Conservation (phyloP, 2,888 invertebrate species). For the Oxystoma pomonae region DNA sequence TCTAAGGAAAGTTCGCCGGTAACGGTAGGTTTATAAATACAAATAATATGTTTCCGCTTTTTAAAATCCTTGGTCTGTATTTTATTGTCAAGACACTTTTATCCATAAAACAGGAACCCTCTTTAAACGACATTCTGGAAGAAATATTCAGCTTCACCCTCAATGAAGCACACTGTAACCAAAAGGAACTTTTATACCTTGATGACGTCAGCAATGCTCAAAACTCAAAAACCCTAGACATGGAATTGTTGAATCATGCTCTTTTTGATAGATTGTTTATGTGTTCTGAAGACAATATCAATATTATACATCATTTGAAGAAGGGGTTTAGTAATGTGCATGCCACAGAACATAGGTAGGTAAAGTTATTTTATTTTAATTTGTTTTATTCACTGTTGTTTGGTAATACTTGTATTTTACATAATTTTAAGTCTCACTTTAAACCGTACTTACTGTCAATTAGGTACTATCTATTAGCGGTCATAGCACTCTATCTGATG, state of each 20-base stretch:
- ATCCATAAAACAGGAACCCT: constrained; percentile 19
- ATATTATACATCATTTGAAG: constrained; percentile 21
- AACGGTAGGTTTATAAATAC: not conserved
- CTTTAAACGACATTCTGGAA: constrained; percentile 48
- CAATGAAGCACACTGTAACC: constrained; percentile 46
- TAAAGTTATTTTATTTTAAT: too few relatives aligned
- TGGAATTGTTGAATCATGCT: constrained; percentile 69
- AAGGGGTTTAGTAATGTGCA: constrained; percentile 20
- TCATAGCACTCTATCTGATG: too few relatives aligned
- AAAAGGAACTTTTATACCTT: constrained; percentile 57
- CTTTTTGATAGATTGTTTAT: constrained; percentile 75
- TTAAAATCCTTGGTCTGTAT: constrained; percentile 26
- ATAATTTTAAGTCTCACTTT: too few relatives aligned
- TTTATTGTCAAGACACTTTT: too few relatives aligned
- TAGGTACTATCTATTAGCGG: too few relatives aligned
- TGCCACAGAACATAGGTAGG: constrained; percentile 19
- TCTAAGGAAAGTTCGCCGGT: not conserved
- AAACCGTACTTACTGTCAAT: too few relatives aligned
- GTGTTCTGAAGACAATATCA: constrained; percentile 30
- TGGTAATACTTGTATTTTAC: too few relatives aligned
- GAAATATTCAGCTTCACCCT: constrained; percentile 71
- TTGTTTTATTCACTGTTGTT: too few relatives aligned
- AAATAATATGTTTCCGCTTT: not conserved
- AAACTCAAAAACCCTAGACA: constrained; percentile 52
- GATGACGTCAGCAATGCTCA: constrained; percentile 58